A percentile compares a stretch with the other conserved stretches of the same genome.
Evolutionary conservation across 2,888 invertebrate species (phyloP).

Genomic region (Ganaspis brasiliensis): DNA sequence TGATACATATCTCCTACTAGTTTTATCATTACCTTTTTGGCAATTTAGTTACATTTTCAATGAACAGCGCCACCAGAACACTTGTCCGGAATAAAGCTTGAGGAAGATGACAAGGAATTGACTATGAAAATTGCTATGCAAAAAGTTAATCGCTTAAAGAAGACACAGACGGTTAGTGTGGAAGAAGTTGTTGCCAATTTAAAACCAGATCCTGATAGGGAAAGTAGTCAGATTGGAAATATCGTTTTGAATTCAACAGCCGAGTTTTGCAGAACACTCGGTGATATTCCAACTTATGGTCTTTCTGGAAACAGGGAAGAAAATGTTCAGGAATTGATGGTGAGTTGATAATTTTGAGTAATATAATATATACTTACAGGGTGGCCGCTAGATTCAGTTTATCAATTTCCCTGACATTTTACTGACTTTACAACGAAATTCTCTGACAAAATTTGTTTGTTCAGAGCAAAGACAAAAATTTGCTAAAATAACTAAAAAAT

Average conservation of each 20-base stretch:
- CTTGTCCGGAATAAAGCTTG: constrained; percentile 83
- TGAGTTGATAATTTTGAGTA: constrained; percentile 67
- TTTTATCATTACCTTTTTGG: constrained; percentile 35
- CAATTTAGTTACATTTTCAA: constrained; percentile 58
- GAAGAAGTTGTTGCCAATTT: constrained; percentile 83
- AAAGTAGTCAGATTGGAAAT: constrained; percentile 77
- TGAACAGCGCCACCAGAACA: constrained; percentile 71
- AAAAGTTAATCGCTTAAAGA: constrained; percentile 87
- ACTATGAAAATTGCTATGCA: constrained; percentile 86
- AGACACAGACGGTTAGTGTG: constrained; percentile 82
- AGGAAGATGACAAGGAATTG: constrained; percentile 87
- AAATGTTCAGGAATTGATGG: constrained; percentile 86
- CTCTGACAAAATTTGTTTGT: too few relatives aligned
- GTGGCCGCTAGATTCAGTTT: too few relatives aligned
- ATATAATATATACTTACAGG: constrained; percentile 44
- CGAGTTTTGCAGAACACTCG: constrained; percentile 97
- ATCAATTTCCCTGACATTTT: too few relatives aligned
- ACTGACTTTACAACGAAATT: too few relatives aligned
- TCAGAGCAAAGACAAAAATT: too few relatives aligned
- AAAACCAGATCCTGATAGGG: constrained; percentile 79
- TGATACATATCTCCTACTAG: constrained; percentile 45
- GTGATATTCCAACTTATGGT: constrained; percentile 97
- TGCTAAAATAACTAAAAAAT: too few relatives aligned
- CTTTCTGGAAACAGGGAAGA: constrained; percentile 94
- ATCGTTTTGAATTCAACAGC: constrained; percentile 96